Base-by-base conservation (phyloP, 1,140 invertebrate species). In the Campodea augens region DNA sequence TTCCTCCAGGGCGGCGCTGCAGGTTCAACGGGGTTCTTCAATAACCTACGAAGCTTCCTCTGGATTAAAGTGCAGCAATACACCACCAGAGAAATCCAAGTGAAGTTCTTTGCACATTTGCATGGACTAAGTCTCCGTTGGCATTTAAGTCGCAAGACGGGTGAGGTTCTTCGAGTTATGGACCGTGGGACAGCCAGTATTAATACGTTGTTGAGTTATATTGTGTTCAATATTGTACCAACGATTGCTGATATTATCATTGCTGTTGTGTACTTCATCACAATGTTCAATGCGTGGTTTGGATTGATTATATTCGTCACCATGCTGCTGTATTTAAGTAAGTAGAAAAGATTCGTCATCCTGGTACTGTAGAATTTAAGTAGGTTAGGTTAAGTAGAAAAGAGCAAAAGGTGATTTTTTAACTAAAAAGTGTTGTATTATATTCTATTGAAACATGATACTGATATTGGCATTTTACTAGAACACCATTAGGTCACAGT, bases 11-110 rank as follows among this genome's bases (percentile, higher is more conserved):
- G 89, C 2, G 86, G 84, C 22, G 84, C 83, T 39, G 83, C 81
- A 12, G 87, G 87, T 13, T 72, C 77, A n/a, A 86, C 86, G 80
- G 91, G 92, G 18, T 65, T 95, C 37, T 65, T 98, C 7, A 95
- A 91, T 60, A 95, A 92, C 63, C 52, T 93, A 1, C 69, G 91
- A 36, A 78, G 80, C 2, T 89, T 90, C 58, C 62, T 97, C 4
- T 98, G 92, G 92, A 93, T 96, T 55, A 71, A 74, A 50, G 82
- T 98, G 39, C 86, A 93, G 53, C 92, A 98, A 58, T 96, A 88
- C 56, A 95, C 91, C 2, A 92, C 87, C 3, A 71, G 85, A 47
- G 82, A 90, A 66, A 73, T 95, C 27, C 80, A 95, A 66, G 59
- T 83, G 43, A 72, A 81, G 59, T 60, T 91, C 15, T 89, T 87